phyloP scores from a whole-genome alignment of 92 coral and sea anemone genomes.

The Scolanthus callimorphus region DNA sequence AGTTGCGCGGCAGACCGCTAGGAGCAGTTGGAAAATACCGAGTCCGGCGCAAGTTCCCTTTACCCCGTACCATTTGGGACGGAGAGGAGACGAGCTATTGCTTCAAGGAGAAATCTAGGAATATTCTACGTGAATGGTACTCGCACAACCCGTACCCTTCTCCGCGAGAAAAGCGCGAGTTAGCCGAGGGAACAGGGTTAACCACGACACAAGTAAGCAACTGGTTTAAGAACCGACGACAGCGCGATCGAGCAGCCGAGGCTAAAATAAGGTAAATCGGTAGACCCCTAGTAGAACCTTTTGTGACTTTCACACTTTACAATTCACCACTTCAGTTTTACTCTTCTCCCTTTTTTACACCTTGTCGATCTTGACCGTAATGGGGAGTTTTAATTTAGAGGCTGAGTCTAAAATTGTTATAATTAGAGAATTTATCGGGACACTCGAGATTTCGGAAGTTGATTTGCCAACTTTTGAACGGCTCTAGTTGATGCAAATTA shows the following conservation, averaged over 20 bases:
- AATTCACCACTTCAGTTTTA: background rate
- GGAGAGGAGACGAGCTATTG: slow-evolving; percentile 99
- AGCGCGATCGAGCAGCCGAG: slow-evolving; percentile 98
- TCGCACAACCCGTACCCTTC: slow-evolving; percentile 99
- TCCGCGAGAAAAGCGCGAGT: slow-evolving; percentile 98
- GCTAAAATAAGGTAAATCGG: slow-evolving; percentile 96
- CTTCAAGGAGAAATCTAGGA: slow-evolving; percentile 98
- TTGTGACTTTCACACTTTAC: background rate
- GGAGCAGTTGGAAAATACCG: slow-evolving; percentile 99
- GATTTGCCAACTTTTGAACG: slow-evolving; percentile 72
- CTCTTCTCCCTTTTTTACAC: background rate
- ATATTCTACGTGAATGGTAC: slow-evolving; percentile 99
- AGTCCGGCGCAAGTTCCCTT: slow-evolving; percentile 98
- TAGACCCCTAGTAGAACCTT: background rate
- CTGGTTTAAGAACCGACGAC: slow-evolving; percentile 99
- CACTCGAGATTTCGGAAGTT: slow-evolving; percentile 92
- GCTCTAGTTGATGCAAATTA: slow-evolving; percentile 86
- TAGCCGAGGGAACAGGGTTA: slow-evolving; percentile 96
- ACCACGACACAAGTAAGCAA: slow-evolving; percentile 99
- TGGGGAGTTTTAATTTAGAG: slow-evolving; percentile 17
- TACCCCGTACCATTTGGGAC: slow-evolving; percentile 99
- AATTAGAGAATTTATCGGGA: slow-evolving; percentile 71
- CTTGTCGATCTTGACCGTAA: background rate
- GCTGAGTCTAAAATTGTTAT: slow-evolving; percentile 59
- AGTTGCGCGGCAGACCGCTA: slow-evolving; percentile 94